Evolutionary conservation across 2,888 invertebrate genomes (phyloP), one percentile per base, ranked within the genome.

Genomic region (Rhagonycha lutea): DNA sequence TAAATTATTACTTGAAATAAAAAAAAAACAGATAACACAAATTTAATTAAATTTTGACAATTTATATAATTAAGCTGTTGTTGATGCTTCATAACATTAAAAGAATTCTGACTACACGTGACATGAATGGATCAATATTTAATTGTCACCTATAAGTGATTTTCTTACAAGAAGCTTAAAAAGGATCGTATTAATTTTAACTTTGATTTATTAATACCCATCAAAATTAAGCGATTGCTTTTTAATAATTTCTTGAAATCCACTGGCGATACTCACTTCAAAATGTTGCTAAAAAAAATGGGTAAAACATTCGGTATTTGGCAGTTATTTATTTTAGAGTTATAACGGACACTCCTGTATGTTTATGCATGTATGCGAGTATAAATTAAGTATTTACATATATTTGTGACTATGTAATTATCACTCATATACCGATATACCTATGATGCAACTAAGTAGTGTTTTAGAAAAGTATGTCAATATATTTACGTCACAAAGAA

Each of bases 361-460:
- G 18, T 24, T 65, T 47, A 47, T 47, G 23, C 12, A 24, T 24
- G 63, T 65, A 23, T 65, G 63, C 11, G 63, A 24, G 63, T 65
- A 65, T 65, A 65, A 24, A 65, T 65, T 65, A 65, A 65, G 63
- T 18, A 65, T 65, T 65, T 65, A 65, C 63, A 65, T 65, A 65
- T 65, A 65, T 65, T 65, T 65, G 63, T 24, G 63, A 65, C 63
- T 65, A 7, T 65, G 24, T 65, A 65, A 65, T 65, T 65, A 65
- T 65, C 63, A 65, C 63, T 65, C 63, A 24, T 65, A 24, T 47
- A 47, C 47, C 47, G 26, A 65, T 65, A 14, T 65, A n/a, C n/a
- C n/a, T n/a, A 65, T 65, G 63, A 65, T 24, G 63, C 24, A 65
- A 65, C 63, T 65, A 65, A 65, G 7, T 14, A 24, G 63, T 65